These are phyloP conservation scores for Mycalesis mineus DNA, from an alignment of 2,888 invertebrate genomes.

Conservation along the genomic window DNA sequence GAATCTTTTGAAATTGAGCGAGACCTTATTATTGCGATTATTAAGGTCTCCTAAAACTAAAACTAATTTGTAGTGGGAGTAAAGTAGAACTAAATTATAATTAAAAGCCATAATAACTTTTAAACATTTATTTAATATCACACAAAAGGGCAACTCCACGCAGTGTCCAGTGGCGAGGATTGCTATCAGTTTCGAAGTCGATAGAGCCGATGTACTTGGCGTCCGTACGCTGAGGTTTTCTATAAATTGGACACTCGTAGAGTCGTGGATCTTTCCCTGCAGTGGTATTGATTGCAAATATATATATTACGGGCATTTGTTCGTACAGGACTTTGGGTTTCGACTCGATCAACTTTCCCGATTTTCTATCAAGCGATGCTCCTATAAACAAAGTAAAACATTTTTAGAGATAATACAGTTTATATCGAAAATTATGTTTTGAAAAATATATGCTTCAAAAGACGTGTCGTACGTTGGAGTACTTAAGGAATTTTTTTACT, in stretches of 20 bases:
- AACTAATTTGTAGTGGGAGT: no score
- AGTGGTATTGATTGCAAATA: conserved; percentile 95
- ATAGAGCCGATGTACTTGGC: conserved; percentile 96
- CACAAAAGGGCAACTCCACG: conserved; percentile 97
- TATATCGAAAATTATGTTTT: no score
- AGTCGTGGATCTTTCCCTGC: conserved; percentile 93
- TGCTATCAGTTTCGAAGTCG: conserved; percentile 94
- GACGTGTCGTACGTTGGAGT: no score
- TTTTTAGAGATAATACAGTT: no score
- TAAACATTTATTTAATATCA: conserved; percentile 90
- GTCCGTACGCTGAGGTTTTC: conserved; percentile 96
- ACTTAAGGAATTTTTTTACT: no score
- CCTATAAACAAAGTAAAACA: conserved; percentile 50
- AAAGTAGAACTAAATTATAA: no score
- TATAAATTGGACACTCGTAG: conserved; percentile 97
- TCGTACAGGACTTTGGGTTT: conserved; percentile 95
- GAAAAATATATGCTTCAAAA: no score
- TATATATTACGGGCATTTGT: conserved; percentile 97
- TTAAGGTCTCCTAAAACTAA: no score
- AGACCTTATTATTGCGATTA: no score
- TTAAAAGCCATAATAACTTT: background rate
- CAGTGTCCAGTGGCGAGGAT: conserved; percentile 96
- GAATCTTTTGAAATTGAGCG: no score
- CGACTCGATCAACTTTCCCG: conserved; percentile 93
- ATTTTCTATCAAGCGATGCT: conserved; percentile 91